Evolutionary conservation across 2,797 vertebrate species (phyloP).

Genomic region (Periophthalmus magnuspinnatus): DNA sequence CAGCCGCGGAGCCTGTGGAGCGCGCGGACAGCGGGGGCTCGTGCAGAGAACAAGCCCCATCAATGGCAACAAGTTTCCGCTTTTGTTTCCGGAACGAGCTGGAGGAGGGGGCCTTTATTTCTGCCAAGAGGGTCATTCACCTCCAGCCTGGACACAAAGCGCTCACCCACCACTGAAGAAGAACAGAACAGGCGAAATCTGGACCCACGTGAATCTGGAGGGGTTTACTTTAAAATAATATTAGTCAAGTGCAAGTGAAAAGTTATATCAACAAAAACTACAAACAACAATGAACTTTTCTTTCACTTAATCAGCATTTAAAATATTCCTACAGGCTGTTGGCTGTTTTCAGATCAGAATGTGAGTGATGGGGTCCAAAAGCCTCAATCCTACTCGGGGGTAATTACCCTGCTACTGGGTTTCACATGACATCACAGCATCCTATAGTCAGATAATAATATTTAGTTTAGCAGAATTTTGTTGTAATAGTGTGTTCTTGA

Average conservation of each 20-base stretch:
- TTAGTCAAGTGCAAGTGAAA: not conserved
- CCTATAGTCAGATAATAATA: no score
- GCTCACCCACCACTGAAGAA: not conserved
- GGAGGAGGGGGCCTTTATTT: conserved; percentile 8
- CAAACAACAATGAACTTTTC: not conserved
- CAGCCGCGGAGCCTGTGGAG: conserved; percentile 66
- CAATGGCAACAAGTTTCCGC: conserved; percentile 14
- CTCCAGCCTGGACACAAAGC: conserved; percentile 6
- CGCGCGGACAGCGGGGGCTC: conserved; percentile 64
- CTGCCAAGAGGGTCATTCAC: conserved; percentile 13
- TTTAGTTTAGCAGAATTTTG: no score
- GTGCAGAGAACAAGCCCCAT: not conserved
- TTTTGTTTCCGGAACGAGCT: conserved; percentile 4
- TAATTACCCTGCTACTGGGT: no score
- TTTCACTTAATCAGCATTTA: no score
- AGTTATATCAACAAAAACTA: not conserved
- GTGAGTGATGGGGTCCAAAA: no score
- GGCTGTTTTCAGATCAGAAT: no score
- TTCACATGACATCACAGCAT: no score
- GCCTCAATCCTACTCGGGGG: no score
- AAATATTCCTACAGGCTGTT: no score
- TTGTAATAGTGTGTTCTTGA: no score
- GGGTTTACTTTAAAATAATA: not conserved
- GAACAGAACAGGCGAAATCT: not conserved
- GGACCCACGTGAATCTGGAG: not conserved